A percentile compares a stretch with the other conserved stretches of the same genome.
These are phyloP conservation scores for Cephalopterus ornatus DNA, from an alignment of 2,113 vertebrate genomes.

Conservation along the genomic window DNA sequence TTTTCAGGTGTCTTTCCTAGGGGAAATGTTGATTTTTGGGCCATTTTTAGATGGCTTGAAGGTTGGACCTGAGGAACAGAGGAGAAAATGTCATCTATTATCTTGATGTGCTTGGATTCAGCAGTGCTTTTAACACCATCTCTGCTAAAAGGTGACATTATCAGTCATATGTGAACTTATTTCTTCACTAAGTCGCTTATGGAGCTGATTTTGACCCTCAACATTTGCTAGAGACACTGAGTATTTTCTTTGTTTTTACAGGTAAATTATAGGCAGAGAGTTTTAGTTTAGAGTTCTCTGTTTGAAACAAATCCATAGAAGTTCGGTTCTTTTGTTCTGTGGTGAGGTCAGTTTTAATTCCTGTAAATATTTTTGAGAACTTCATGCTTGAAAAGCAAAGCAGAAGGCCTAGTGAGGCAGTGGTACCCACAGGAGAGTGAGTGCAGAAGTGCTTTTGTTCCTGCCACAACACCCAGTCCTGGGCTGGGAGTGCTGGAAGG, in stretches of 20 bases:
- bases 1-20: background rate
- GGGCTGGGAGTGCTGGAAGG: background rate
- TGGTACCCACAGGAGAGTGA: background rate
- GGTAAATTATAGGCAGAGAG: accelerated
- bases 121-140: background rate
- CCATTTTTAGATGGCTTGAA: background rate
- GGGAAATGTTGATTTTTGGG: accelerated
- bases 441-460: background rate
- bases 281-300: background rate
- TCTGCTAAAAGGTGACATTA: accelerated
- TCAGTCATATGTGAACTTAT: background rate
- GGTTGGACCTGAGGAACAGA: background rate
- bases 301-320: background rate
- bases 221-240: background rate
- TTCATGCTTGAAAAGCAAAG: background rate
- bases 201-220: background rate
- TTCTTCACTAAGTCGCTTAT: background rate
- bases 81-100: background rate
- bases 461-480: background rate
- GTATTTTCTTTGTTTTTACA: background rate
- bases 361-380: background rate
- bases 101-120: background rate
- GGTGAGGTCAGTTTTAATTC: background rate
- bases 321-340: background rate
- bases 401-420: background rate